A percentile compares a stretch with the other conserved stretches of the same genome.
Evolutionary conservation across 1,140 invertebrate genomes (phyloP).

Genomic region (Neodiprion fabricii): DNA sequence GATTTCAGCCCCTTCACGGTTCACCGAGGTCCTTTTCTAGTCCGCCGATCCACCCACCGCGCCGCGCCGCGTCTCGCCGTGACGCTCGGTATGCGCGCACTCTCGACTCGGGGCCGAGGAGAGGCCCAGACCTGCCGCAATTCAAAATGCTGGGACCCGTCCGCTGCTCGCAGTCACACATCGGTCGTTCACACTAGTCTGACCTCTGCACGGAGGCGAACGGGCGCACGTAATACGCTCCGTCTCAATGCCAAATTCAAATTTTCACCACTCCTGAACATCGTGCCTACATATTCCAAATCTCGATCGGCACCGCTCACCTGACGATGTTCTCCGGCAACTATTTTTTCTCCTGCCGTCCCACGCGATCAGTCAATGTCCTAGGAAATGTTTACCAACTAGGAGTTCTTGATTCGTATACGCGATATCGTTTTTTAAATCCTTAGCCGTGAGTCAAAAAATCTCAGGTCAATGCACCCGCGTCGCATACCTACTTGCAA

Average conservation of each 20-base stretch:
- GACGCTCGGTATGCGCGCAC: background rate
- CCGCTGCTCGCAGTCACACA: background rate
- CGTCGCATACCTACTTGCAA: no score
- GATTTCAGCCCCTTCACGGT: background rate
- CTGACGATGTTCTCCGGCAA: no score
- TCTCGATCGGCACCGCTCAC: no score
- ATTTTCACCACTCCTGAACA: background rate
- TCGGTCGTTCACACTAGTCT: constrained; percentile 3
- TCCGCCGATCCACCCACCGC: background rate
- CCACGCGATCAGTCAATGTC: no score
- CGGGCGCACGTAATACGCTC: background rate
- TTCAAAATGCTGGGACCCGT: background rate
- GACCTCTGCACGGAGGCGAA: background rate
- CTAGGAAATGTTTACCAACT: no score
- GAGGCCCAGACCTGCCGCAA: background rate
- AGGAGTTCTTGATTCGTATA: no score
- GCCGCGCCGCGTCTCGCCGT: no score
- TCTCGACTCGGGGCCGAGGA: background rate
- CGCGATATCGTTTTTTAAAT: no score
- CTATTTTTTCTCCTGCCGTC: no score
- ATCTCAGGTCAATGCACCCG: no score
- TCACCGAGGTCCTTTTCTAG: background rate
- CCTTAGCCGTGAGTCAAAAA: no score
- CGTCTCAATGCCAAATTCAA: constrained; percentile 5
- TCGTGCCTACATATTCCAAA: no score